Percentiles rank a stretch among this genome's conserved stretches.
Conservation (phyloP, 2,113 vertebrate species). For the Cephalopterus ornatus region DNA sequence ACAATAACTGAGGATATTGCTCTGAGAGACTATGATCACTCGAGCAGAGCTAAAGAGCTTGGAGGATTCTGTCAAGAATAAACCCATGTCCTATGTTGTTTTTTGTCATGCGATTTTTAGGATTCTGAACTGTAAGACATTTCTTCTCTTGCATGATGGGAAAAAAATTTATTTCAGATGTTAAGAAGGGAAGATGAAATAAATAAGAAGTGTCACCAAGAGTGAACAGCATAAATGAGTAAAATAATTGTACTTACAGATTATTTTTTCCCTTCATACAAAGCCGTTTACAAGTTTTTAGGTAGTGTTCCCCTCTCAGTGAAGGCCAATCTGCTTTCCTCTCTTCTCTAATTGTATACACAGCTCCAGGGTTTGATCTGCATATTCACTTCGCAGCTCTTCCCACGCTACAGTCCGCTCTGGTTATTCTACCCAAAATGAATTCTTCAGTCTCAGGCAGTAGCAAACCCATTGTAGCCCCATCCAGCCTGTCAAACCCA, state of each 20-base stretch:
- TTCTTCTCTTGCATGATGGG: neutral
- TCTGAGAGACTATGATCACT: neutral
- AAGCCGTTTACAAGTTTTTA: neutral
- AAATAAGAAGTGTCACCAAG: neutral
- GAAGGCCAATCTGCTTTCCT: neutral
- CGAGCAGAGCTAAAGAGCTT: neutral
- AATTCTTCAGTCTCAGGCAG: neutral
- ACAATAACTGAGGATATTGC: neutral
- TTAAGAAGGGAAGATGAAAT: neutral
- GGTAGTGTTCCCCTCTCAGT: neutral
- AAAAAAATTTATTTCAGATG: neutral
- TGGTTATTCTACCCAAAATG: neutral
- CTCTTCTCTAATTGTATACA: neutral
- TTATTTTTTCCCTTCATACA: neutral
- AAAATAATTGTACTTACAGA: neutral
- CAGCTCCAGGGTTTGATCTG: neutral
- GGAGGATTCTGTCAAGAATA: neutral
- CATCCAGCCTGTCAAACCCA: neutral
- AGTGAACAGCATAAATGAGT: neutral
- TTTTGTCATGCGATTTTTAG: neutral
- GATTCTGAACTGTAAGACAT: neutral
- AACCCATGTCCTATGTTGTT: rapidly evolving
- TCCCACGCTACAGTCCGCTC: neutral
- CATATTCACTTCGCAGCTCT: neutral
- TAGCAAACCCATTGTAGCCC: neutral